A percentile compares a stretch with the other conserved stretches of the same genome.
phyloP scores from a whole-genome alignment of 2,797 vertebrate genomes.

The Lepidocolaptes lacrymiger region DNA sequence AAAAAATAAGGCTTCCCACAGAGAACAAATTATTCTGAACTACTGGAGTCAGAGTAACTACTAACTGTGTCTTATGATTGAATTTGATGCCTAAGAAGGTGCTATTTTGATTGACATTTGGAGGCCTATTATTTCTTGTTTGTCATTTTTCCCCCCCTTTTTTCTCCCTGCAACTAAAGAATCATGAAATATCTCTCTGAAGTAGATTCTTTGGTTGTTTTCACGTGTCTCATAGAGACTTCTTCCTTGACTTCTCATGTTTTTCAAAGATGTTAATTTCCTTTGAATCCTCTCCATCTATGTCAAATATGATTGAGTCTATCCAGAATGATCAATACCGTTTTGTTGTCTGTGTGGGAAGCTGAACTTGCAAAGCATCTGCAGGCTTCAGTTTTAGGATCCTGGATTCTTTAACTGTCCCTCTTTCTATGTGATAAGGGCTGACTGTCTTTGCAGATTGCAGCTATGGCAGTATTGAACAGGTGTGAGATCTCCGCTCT shows the following conservation, averaged over 20 bases:
- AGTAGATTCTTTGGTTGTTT: neutral
- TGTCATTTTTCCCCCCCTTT: fast-evolving
- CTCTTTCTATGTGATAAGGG: neutral
- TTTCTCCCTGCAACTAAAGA: fast-evolving
- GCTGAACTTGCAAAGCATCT: neutral
- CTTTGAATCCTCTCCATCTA: neutral
- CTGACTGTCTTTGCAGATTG: neutral
- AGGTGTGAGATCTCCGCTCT: neutral
- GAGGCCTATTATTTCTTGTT: neutral
- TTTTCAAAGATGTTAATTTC: neutral
- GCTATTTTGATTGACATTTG: neutral
- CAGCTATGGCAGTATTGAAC: neutral
- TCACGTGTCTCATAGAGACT: neutral
- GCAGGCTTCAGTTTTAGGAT: neutral
- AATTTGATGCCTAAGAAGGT: neutral
- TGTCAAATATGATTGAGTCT: neutral
- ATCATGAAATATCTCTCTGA: neutral
- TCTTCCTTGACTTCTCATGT: neutral
- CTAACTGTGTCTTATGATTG: neutral
- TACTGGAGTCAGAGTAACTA: neutral
- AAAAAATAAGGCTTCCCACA: neutral
- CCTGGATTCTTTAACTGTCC: neutral
- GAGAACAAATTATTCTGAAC: slow-evolving; percentile 5
- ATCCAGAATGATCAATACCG: neutral
- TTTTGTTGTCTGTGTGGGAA: neutral